Conservation (phyloP, 2,888 invertebrate genomes). For the Microchrysa polita region DNA sequence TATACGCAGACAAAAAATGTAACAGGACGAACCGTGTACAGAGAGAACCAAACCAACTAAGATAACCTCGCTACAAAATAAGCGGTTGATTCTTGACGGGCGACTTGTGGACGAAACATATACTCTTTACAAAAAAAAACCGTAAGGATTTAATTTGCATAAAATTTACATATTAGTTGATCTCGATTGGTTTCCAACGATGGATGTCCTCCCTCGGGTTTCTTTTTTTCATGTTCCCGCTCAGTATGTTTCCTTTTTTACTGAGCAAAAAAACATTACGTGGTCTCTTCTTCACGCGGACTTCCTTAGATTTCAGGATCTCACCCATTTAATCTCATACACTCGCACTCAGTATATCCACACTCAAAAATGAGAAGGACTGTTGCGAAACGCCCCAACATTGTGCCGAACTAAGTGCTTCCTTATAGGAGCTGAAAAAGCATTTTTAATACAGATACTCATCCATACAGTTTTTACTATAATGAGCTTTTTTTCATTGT, state of each 20-base stretch:
- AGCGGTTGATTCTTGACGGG: conserved; percentile 26
- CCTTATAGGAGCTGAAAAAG: conserved; percentile 16
- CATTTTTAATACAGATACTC: conserved; percentile 15
- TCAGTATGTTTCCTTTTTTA: too few relatives aligned
- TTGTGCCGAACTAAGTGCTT: neutral
- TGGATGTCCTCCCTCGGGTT: conserved; percentile 44
- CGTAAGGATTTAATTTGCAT: conserved; percentile 51
- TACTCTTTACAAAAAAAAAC: neutral
- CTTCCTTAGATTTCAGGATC: conserved; percentile 18
- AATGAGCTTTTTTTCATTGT: too few relatives aligned
- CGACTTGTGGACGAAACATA: neutral
- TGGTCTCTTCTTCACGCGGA: conserved; percentile 1
- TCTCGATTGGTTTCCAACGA: conserved; percentile 51
- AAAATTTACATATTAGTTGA: conserved; percentile 54
- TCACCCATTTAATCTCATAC: conserved; percentile 35
- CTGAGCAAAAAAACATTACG: conserved; percentile 33
- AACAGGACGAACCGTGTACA: conserved; percentile 24
- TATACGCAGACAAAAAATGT: conserved; percentile 19
- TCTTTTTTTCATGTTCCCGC: neutral
- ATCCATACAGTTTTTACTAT: conserved; percentile 3
- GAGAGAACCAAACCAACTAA: conserved; percentile 27
- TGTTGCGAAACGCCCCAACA: conserved; percentile 31
- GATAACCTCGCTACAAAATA: conserved; percentile 35
- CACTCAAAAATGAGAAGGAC: neutral
- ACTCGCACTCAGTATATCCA: neutral